Evolutionary conservation across 2,113 vertebrate genomes (phyloP), one percentile per base, ranked within the genome.

Genomic region (Labrus mixtus): DNA sequence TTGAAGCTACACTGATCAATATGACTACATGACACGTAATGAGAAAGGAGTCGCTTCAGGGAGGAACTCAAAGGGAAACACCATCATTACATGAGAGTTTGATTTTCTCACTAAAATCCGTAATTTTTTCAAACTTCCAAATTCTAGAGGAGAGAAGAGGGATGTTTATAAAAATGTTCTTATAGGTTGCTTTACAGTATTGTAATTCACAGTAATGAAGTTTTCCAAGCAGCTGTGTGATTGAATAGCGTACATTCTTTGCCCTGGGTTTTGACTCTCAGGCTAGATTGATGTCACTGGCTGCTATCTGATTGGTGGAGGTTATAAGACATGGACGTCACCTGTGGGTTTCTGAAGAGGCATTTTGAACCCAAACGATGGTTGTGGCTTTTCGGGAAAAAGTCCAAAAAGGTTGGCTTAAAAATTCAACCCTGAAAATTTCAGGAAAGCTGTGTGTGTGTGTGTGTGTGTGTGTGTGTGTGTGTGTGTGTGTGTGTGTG

Each of bases 1-100:
- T 56, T 57, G 61, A 51, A 66, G 61, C 41, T 45, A 3, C 1
- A 11, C 23, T 19, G 16, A 72, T 75, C 76, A 64, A 67, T 74
- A 66, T 8, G 19, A 20, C 12, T 6, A 22, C 10, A n/a, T 53
- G 54, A 22, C 10, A n/a, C 57, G 54, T 61, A 39, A 25, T 22
- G 48, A 39, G 22, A 46, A 63, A 17, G 9, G 19, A 17, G 19
- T 43, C 1, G 7, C 37, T 19, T 23, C 19, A 37, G 17, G 22
- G 16, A 12, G n/a, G 22, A 39, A 20, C 1, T 10, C 23, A 65
- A 4, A 23, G 5, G 15, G 10, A 6, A 46, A 11, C 11, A 11
- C 9, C 39, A 11, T 11, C 39, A 41, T 41, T 20, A 17, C 8
- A 43, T 22, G 7, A 41, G 43, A n/a, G 11, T 41, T 62, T 16